These are phyloP conservation scores for Eurosta solidaginis DNA, from an alignment of 1,140 invertebrate species.

Conservation along the genomic window DNA sequence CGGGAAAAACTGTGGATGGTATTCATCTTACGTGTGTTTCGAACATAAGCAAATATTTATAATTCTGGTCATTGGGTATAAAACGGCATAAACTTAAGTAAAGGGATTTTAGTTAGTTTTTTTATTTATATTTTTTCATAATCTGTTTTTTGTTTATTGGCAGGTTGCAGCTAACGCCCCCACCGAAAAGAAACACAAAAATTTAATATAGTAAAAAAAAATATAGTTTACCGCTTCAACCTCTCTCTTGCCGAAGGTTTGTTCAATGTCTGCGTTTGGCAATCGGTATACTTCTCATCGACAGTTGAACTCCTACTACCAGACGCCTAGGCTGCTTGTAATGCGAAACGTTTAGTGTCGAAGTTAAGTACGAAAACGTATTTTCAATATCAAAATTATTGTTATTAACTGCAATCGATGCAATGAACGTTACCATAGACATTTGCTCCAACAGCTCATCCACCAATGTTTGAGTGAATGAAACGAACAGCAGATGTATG, in stretches of 20 bases:
- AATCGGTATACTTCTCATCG: neutral
- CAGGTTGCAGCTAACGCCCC: constrained; percentile 7
- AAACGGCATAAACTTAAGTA: neutral
- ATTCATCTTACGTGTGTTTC: too few relatives aligned
- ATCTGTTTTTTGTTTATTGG: neutral
- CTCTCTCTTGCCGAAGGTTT: neutral
- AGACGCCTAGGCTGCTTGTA: neutral
- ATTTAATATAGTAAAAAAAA: neutral
- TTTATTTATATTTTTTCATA: neutral
- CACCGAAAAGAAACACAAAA: neutral
- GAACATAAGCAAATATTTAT: neutral
- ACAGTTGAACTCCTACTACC: constrained; percentile 4
- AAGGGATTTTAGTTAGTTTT: neutral
- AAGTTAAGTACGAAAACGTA: constrained; percentile 35
- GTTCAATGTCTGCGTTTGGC: neutral
- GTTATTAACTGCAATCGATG: constrained; percentile 35
- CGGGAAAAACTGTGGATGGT: too few relatives aligned
- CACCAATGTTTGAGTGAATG: neutral
- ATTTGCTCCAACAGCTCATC: neutral
- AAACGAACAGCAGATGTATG: too few relatives aligned
- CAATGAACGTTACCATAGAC: neutral
- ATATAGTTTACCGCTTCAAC: neutral
- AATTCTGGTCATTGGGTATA: neutral
- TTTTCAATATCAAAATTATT: constrained; percentile 36
- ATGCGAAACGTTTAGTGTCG: constrained; percentile 29